phyloP scores from a whole-genome alignment of 2,888 invertebrate genomes.

The Athrips mouffetella region DNA sequence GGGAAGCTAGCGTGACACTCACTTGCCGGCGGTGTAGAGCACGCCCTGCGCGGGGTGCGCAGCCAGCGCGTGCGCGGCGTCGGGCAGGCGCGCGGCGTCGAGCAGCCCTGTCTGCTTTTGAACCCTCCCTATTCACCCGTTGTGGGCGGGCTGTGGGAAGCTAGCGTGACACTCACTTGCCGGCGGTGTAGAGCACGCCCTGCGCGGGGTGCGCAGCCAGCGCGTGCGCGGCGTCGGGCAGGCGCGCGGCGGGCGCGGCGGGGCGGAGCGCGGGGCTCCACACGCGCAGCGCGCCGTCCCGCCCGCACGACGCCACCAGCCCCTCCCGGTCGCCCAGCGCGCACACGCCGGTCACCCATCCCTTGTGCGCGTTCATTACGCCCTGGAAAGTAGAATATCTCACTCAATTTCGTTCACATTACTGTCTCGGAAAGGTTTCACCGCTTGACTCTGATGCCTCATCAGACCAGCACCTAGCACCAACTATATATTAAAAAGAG shows the following conservation, averaged over 20 bases:
- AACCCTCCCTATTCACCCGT: no score
- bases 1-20: no score
- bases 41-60: no score
- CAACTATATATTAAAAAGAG: no score
- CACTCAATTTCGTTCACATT: not conserved
- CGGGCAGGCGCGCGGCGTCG: no score
- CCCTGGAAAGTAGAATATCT: constrained; percentile 39
- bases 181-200: constrained; percentile 84
- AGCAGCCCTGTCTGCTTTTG: no score
- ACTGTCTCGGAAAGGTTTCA: constrained; percentile 81
- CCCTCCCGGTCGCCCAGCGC: constrained; percentile 38
- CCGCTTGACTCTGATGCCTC: constrained; percentile 91
- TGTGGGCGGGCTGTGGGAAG: not conserved
- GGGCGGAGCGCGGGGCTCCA: constrained; percentile 85
- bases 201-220: constrained; percentile 80
- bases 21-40: no score
- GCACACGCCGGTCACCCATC: constrained; percentile 89
- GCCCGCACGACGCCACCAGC: constrained; percentile 84
- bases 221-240: constrained; percentile 80
- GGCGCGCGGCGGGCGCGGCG: constrained; percentile 54
- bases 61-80: no score
- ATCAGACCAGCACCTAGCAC: no score
- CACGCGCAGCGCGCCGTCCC: constrained; percentile 85
- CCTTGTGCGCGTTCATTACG: constrained; percentile 90
- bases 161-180: constrained; percentile 78